Evolutionary conservation across 2,888 invertebrate genomes (phyloP), one percentile per base, ranked within the genome.

Genomic region (Apoda limacodes): DNA sequence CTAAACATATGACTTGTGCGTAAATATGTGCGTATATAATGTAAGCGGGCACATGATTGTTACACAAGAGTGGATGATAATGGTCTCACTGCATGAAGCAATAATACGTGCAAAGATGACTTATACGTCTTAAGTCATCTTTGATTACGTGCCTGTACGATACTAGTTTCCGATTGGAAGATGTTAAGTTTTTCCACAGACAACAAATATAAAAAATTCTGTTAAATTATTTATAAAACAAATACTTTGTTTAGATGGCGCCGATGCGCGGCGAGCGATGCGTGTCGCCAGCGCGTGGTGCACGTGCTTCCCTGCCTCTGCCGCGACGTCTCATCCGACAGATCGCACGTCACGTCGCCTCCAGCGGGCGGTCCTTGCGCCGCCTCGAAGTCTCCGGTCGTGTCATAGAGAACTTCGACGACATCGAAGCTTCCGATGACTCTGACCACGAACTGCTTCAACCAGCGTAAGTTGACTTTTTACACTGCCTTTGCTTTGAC

Each of bases 201-300:
- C n/a, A n/a, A n/a, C n/a, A n/a, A n/a, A n/a, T n/a, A n/a, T n/a
- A n/a, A n/a, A n/a, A n/a, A n/a, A n/a, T n/a, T n/a, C n/a, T n/a
- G n/a, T n/a, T n/a, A n/a, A n/a, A n/a, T 15, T 9, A 4, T 9
- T 17, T 15, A 6, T 14, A 21, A 11, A 7, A 9, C 15, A 4
- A 3, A n/a, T 22, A 13, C 29, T 23, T 20, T 37, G 23, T 12
- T 9, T 49, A 78, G 80, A 78, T 80, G 80, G 80, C 78, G 63
- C 78, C 80, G 46, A 80, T 80, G 80, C 78, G 78, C 52, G 74
- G 76, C 43, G 78, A 78, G 52, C 72, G 78, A 37, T 68, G 78
- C 31, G 78, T 76, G 3, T 78, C 78, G 32, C 80, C 80, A 17
- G 78, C 78, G 9, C 55, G 71, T 28, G 80, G 64, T 37, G 76